Evolutionary conservation across 2,888 invertebrate genomes (phyloP).

Genomic region (Dexiosoma caninum): DNA sequence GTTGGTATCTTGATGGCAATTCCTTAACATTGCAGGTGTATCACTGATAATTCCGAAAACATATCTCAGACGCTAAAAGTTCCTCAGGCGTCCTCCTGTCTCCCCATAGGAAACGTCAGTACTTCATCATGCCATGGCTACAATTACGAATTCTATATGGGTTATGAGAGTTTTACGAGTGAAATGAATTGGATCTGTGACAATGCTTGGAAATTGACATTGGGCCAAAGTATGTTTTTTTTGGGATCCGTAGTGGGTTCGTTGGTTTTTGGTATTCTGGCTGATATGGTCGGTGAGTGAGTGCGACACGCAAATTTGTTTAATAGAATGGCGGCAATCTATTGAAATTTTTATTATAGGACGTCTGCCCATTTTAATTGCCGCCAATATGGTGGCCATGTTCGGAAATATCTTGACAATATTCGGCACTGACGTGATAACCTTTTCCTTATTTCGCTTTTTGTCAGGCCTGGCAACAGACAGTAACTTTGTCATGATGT

Average conservation of each 20-base stretch:
- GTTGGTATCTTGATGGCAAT: no score
- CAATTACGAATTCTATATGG: conserved; percentile 80
- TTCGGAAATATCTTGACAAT: conserved; percentile 79
- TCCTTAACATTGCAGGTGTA: conserved; percentile 71
- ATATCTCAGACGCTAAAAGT: conserved; percentile 11
- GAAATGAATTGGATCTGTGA: conserved; percentile 82
- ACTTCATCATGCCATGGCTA: conserved; percentile 77
- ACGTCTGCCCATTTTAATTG: conserved; percentile 79
- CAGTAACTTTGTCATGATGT: conserved; percentile 82
- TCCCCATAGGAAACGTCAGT: conserved; percentile 37
- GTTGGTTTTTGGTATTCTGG: conserved; percentile 79
- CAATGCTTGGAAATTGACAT: conserved; percentile 80
- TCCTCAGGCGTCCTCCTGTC: conserved; percentile 66
- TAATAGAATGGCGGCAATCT: no score
- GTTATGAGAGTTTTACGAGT: conserved; percentile 81
- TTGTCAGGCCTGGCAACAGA: conserved; percentile 81
- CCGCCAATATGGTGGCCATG: conserved; percentile 79
- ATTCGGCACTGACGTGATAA: conserved; percentile 77
- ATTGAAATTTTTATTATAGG: conserved; percentile 68
- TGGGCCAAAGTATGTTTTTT: conserved; percentile 82
- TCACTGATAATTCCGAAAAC: conserved; percentile 60
- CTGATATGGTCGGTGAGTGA: conserved; percentile 78
- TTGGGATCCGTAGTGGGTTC: conserved; percentile 81
- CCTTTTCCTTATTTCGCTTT: conserved; percentile 79
- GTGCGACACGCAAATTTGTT: no score